These are phyloP conservation scores for Platalea minor DNA, from an alignment of 2,797 vertebrate species.

Conservation along the genomic window DNA sequence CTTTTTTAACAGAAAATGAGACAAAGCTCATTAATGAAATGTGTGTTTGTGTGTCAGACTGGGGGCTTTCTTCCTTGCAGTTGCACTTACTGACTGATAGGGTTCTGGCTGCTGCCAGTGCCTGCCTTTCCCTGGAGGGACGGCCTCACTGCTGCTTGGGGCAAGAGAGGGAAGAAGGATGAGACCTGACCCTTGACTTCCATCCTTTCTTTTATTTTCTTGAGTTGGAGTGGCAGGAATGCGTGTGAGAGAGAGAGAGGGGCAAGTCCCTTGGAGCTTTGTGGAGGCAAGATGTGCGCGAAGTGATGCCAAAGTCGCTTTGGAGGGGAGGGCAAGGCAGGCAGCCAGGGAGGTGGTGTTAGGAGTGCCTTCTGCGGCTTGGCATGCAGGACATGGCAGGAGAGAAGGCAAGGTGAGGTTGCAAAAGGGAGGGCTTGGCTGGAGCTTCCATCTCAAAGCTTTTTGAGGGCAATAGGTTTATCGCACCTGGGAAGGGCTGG, in stretches of 20 bases:
- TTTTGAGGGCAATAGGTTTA: not conserved
- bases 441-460: not conserved
- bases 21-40: not conserved
- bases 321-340: not conserved
- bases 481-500: fast-evolving
- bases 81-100: not conserved
- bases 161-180: not conserved
- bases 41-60: not conserved
- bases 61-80: not conserved
- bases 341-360: not conserved
- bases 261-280: not conserved
- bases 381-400: not conserved
- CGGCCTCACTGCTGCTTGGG: not conserved
- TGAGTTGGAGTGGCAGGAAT: not conserved
- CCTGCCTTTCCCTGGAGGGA: not conserved
- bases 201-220: not conserved
- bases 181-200: not conserved
- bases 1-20: not conserved
- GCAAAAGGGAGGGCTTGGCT: not conserved
- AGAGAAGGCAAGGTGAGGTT: not conserved
- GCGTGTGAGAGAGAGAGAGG: not conserved
- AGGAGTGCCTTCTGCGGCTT: not conserved
- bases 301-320: not conserved
- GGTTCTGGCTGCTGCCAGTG: not conserved
- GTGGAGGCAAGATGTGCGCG: fast-evolving